phyloP scores from a whole-genome alignment of 2,888 invertebrate genomes.

The Leptodirus hochenwartii region DNA sequence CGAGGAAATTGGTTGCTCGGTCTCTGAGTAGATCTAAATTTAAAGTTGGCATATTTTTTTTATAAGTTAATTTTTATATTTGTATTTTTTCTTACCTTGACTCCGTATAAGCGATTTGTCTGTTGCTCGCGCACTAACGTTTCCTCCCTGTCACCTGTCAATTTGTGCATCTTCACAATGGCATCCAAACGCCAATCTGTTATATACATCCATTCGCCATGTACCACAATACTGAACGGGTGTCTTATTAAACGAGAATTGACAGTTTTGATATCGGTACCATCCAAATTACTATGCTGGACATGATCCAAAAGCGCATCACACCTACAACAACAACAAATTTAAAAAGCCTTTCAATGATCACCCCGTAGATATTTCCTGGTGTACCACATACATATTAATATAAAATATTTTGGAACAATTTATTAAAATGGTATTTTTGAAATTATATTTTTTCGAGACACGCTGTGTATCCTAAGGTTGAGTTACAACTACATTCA shows the following conservation, averaged over 20 bases:
- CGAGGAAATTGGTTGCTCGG: conserved; percentile 47
- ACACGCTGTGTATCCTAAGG: too few relatives aligned
- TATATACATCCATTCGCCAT: conserved; percentile 84
- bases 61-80: conserved; percentile 4
- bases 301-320: conserved; percentile 93
- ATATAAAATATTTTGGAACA: too few relatives aligned
- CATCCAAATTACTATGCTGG: conserved; percentile 82
- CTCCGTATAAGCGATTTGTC: conserved; percentile 78
- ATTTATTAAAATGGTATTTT: too few relatives aligned
- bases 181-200: conserved; percentile 95
- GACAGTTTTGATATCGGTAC: conserved; percentile 77
- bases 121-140: conserved; percentile 77
- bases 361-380: too few relatives aligned
- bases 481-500: too few relatives aligned
- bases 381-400: too few relatives aligned
- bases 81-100: conserved; percentile 57
- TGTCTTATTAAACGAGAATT: conserved; percentile 71
- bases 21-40: conserved; percentile 45
- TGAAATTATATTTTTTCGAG: too few relatives aligned
- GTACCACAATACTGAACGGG: conserved; percentile 84
- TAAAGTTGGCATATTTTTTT: conserved; percentile 2
- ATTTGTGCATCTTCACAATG: conserved; percentile 76
- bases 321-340: too few relatives aligned
- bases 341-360: too few relatives aligned
- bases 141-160: conserved; percentile 73